phyloP scores from a whole-genome alignment of 2,113 vertebrate genomes.

The Pluvianellus socialis region DNA sequence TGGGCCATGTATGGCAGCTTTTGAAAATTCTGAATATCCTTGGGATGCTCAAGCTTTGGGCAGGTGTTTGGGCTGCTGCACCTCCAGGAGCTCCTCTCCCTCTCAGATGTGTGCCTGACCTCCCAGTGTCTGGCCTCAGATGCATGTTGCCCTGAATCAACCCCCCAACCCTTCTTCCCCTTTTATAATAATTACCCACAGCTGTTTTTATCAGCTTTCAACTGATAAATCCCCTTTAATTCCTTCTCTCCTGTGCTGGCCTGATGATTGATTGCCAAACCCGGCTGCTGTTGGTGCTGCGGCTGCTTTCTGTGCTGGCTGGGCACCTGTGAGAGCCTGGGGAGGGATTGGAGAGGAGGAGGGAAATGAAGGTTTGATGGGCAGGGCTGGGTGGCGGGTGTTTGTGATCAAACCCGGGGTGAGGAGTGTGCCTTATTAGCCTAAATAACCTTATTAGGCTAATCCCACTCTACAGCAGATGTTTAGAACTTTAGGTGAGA shows the following conservation, averaged over 20 bases:
- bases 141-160: not conserved
- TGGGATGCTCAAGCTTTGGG: not conserved
- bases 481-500: not conserved
- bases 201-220: not conserved
- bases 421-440: not conserved
- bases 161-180: no score
- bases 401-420: not conserved
- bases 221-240: not conserved
- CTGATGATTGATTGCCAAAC: not conserved
- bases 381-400: not conserved
- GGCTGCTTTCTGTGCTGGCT: not conserved
- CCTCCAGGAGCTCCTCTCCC: not conserved
- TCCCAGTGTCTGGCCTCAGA: not conserved
- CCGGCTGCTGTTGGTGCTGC: not conserved
- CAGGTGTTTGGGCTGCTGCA: not conserved
- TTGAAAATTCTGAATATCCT: no score
- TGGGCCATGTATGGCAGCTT: no score
- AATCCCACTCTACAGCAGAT: accelerated
- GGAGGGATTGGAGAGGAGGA: not conserved
- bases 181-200: not conserved
- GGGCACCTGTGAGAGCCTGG: not conserved
- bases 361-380: not conserved
- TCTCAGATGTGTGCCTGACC: not conserved
- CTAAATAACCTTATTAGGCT: no score
- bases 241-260: not conserved